Base-by-base conservation (phyloP, 2,888 invertebrate genomes). In the Saturnia japonica region DNA sequence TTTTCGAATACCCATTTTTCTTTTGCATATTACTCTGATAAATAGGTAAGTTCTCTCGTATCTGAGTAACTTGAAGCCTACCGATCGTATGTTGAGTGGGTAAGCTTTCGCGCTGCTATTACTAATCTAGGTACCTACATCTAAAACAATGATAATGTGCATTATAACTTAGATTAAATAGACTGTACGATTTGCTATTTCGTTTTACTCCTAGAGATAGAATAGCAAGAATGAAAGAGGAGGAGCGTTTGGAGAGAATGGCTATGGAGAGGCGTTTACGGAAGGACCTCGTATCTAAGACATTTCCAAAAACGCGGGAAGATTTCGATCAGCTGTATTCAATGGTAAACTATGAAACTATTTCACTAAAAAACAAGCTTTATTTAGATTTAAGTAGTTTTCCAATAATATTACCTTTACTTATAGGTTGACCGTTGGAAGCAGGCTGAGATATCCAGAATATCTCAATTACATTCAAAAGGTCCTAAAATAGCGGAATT, bases 301-400 rank as follows among this genome's bases (percentile, higher is more conserved):
- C 96, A n/a, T 96, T 96, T 82, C 97, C 97, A 0, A 94, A 95
- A 78, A 95, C 96, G 8, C 95, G 95, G 71, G 95, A 95, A 78
- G 97, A 97, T 85, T 97, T 97, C 80, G 96, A 96, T 77, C 95
- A 97, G 89, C 89, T 97, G 1, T 97, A 96, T 82, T 94, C 95
- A 28, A 95, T 96, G 95, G 94, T 95, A 82, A 77, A 75, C 9
- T 45, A 16, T 16, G 43, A 34, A 69, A 34, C 51, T 47, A 51
- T 22, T 42, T 12, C n/a, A 43, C 9, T 8, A 22, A 9, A 4
- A 2, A 22, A 28, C 62, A 6, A 34, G 64, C 9, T 64, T 40
- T 16, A 25, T 28, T 34, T 40, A n/a, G n/a, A n/a, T 64, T 40
- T 28, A 25, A 22, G 40, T 40, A 19, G n/a, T 9, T 64, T 19